Conservation (phyloP, 2,888 invertebrate genomes). For the Machimus atricapillus region DNA sequence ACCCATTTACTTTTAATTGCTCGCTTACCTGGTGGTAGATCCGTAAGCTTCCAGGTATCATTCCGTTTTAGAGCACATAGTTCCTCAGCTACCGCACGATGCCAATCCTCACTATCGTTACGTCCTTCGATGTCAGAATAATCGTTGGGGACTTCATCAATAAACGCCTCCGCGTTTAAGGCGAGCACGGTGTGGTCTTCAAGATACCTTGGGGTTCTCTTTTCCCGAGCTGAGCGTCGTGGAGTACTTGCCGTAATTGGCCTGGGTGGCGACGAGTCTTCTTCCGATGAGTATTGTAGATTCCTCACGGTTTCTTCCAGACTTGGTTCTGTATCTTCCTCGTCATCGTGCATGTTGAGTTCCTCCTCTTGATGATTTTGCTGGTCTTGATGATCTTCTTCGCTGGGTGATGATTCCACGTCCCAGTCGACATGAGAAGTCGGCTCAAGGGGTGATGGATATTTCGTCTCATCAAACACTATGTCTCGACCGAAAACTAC, state of each 20-base stretch:
- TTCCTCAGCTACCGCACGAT: constrained; percentile 13
- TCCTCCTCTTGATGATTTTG: not conserved
- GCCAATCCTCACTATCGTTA: not conserved
- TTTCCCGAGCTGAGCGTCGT: not conserved
- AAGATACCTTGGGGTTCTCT: constrained; percentile 12
- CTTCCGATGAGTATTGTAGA: not conserved
- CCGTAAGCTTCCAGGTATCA: constrained; percentile 3
- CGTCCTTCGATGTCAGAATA: not conserved
- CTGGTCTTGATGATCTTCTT: not conserved
- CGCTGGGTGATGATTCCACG: no score
- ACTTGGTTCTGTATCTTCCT: not conserved
- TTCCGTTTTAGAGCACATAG: constrained; percentile 1
- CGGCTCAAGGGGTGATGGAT: not conserved
- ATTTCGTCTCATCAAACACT: not conserved
- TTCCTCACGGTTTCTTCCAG: no score
- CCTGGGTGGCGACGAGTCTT: not conserved
- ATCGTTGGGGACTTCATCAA: constrained; percentile 30
- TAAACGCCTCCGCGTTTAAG: constrained; percentile 24
- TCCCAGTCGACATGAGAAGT: no score
- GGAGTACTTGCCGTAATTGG: not conserved
- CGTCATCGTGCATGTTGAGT: not conserved
- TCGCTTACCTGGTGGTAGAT: constrained; percentile 21
- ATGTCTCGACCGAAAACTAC: not conserved
- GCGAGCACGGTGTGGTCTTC: constrained; percentile 32
- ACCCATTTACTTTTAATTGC: constrained; percentile 1